Conservation (phyloP, 2,888 invertebrate genomes). For the Phortica magna region DNA sequence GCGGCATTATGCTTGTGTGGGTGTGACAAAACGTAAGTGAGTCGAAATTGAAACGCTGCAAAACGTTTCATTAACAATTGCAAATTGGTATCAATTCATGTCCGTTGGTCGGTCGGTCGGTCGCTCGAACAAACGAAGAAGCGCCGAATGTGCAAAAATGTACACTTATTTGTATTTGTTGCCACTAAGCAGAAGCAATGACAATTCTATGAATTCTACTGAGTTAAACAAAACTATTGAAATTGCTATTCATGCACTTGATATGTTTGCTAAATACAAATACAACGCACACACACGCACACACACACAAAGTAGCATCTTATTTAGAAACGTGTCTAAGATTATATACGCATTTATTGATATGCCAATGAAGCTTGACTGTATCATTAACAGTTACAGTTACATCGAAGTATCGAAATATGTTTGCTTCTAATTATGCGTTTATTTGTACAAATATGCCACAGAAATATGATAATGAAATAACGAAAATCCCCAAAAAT, state of each 20-base stretch:
- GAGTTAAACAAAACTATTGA: constrained; percentile 75
- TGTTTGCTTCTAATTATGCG: no score
- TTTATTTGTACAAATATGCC: no score
- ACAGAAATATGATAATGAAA: no score
- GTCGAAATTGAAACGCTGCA: constrained; percentile 64
- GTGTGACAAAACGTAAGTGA: constrained; percentile 38
- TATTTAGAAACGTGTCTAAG: no score
- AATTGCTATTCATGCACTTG: constrained; percentile 62
- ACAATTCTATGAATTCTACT: constrained; percentile 73
- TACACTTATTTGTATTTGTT: constrained; percentile 42
- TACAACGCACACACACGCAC: not conserved
- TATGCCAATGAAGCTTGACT: no score
- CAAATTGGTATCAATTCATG: constrained; percentile 72
- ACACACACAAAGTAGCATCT: not conserved
- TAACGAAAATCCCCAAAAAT: no score
- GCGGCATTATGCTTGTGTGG: constrained; percentile 38
- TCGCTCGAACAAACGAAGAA: constrained; percentile 20
- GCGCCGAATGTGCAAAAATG: not conserved
- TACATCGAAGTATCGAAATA: no score
- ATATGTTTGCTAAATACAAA: not conserved
- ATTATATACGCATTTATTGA: no score
- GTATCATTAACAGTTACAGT: no score
- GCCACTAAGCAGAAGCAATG: constrained; percentile 31
- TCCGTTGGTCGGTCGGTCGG: constrained; percentile 50
- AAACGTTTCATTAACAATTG: constrained; percentile 73